Percentiles rank a stretch among this genome's conserved stretches.
These are phyloP conservation scores for Vidua chalybeata DNA, from an alignment of 2,113 vertebrate species.

Conservation along the genomic window DNA sequence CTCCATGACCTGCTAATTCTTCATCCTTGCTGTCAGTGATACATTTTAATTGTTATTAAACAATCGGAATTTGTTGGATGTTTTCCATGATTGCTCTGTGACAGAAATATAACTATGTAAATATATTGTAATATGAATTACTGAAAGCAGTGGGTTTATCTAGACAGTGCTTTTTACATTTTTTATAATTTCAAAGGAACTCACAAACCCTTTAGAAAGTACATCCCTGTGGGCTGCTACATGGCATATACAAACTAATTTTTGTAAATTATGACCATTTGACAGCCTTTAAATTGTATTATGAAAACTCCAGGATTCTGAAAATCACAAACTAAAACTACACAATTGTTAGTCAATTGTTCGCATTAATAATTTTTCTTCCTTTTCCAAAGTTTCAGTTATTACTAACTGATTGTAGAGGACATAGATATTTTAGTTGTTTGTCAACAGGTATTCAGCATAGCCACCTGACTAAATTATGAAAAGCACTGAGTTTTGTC, in stretches of 20 bases:
- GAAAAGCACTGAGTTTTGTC: neutral
- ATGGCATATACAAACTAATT: neutral
- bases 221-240: neutral
- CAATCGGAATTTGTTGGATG: neutral
- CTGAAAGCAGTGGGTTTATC: neutral
- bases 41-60: slow-evolving; percentile 42
- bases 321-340: neutral
- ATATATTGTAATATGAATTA: neutral
- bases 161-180: neutral
- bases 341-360: neutral
- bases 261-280: neutral
- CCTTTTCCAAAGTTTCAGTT: neutral
- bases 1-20: slow-evolving; percentile 36
- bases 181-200: neutral
- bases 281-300: neutral
- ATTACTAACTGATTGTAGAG: neutral
- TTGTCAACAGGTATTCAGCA: neutral
- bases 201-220: neutral
- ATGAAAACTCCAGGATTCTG: neutral
- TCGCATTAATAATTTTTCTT: neutral
- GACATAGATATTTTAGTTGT: neutral
- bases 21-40: slow-evolving; percentile 37
- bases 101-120: neutral
- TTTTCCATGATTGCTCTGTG: neutral
- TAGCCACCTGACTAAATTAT: neutral